phyloP scores from a whole-genome alignment of 2,888 invertebrate species.

The Ophioninae sp. region DNA sequence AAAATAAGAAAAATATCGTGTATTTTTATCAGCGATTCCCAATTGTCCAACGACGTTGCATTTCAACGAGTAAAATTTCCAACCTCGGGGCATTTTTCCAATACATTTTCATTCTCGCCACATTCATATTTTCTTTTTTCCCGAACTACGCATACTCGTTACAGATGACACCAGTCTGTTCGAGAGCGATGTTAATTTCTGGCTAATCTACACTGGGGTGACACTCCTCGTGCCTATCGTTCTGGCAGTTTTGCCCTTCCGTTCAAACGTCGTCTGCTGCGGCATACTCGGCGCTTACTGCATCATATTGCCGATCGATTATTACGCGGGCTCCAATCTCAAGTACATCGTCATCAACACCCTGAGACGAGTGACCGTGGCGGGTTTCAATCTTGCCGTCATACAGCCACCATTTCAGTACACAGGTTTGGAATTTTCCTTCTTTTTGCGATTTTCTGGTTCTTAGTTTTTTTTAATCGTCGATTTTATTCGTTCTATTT shows the following conservation, averaged over 20 bases:
- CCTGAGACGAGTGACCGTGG: slow-evolving; percentile 84
- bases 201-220: slow-evolving; percentile 84
- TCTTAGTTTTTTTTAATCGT: background rate
- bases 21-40: too few relatives aligned
- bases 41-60: background rate
- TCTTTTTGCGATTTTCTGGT: background rate
- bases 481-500: background rate
- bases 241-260: slow-evolving; percentile 80
- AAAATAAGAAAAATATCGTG: too few relatives aligned
- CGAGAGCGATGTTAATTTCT: slow-evolving; percentile 84
- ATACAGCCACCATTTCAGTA: slow-evolving; percentile 84
- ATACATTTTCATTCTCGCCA: background rate
- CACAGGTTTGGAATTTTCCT: slow-evolving; percentile 81
- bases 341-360: slow-evolving; percentile 87
- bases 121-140: background rate
- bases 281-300: slow-evolving; percentile 86
- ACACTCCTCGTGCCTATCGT: slow-evolving; percentile 82
- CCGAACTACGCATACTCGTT: background rate
- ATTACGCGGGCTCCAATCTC: slow-evolving; percentile 85
- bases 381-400: slow-evolving; percentile 84
- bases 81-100: too few relatives aligned
- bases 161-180: slow-evolving; percentile 82
- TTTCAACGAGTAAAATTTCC: background rate
- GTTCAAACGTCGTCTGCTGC: slow-evolving; percentile 85
- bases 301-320: slow-evolving; percentile 85